Conservation (phyloP, 2,797 vertebrate genomes). For the Poeciliopsis infans region DNA sequence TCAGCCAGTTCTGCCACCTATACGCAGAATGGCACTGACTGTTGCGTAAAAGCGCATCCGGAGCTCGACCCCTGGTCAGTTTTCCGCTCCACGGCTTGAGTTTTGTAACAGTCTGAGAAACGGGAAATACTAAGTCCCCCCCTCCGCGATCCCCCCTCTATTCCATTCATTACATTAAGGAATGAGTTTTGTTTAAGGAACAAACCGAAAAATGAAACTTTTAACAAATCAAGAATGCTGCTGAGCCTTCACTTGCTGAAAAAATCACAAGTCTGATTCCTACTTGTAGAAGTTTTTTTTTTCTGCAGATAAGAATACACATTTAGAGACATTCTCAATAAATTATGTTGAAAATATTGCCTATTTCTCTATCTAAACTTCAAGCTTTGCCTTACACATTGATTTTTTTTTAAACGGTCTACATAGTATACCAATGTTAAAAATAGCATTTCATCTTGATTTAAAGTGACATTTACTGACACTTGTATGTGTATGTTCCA, state of each 20-base stretch:
- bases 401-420: neutral
- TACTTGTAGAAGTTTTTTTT: neutral
- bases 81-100: neutral
- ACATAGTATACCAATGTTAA: neutral
- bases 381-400: neutral
- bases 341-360: neutral
- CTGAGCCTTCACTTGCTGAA: neutral
- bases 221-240: neutral
- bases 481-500: neutral
- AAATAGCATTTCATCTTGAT: neutral
- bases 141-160: neutral
- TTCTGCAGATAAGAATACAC: neutral
- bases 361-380: neutral
- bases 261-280: neutral
- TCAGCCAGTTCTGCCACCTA: conserved; percentile 15
- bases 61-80: neutral
- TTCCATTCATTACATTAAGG: neutral
- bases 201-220: neutral
- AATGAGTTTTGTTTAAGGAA: neutral
- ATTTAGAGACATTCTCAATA: neutral
- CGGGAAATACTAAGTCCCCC: neutral
- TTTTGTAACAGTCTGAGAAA: conserved; percentile 12
- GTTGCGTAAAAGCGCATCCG: conserved; percentile 63
- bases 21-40: conserved; percentile 52
- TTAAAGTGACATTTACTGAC: neutral